These are phyloP conservation scores for Polypedilum pembai DNA, from an alignment of 1,140 invertebrate species.

Conservation along the genomic window DNA sequence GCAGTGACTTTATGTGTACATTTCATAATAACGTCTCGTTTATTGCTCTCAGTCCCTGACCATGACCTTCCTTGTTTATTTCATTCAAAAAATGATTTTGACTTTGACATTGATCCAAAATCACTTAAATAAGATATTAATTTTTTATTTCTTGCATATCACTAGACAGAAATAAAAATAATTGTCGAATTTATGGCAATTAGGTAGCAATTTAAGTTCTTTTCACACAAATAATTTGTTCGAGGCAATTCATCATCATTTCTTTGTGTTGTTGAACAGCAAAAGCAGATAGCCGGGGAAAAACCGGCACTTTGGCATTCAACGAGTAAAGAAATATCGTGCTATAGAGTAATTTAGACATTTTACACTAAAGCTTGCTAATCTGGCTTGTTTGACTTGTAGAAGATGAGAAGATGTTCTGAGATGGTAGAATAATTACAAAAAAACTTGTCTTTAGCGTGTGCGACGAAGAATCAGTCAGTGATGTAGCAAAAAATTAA, in stretches of 20 bases:
- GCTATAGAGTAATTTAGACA: background rate
- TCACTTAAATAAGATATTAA: background rate
- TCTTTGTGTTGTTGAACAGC: background rate
- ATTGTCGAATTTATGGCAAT: no score
- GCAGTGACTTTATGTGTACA: no score
- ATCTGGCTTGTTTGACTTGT: no score
- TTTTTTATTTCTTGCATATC: background rate
- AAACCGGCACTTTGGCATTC: background rate
- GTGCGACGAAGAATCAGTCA: no score
- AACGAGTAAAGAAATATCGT: background rate
- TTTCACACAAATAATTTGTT: no score
- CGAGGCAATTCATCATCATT: background rate
- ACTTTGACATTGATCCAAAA: conserved; percentile 23
- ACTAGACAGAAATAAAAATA: background rate
- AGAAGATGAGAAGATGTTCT: no score
- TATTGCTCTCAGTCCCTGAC: background rate
- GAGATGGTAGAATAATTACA: no score
- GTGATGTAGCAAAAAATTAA: no score
- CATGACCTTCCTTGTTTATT: background rate
- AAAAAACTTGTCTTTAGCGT: no score
- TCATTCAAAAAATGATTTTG: background rate
- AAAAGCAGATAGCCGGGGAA: background rate
- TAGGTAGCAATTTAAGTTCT: no score
- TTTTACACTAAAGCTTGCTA: no score
- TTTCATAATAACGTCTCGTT: no score